phyloP scores from a whole-genome alignment of 2,797 vertebrate genomes.

The Protonibea diacanthus region DNA sequence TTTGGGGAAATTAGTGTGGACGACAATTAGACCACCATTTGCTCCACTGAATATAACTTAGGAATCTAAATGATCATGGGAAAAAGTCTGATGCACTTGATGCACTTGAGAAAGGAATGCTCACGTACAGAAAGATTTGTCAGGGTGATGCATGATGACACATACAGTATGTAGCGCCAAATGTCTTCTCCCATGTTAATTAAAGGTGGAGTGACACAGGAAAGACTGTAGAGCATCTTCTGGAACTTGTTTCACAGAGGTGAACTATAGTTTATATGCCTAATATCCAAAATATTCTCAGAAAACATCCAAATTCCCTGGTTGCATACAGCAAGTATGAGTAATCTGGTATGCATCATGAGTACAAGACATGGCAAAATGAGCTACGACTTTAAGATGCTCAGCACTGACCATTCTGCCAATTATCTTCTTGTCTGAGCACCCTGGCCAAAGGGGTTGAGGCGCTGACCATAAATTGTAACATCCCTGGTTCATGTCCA shows the following conservation, averaged over 20 bases:
- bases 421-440: background rate
- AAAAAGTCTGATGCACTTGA: background rate
- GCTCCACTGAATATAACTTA: background rate
- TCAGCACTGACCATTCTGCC: background rate
- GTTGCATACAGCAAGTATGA: background rate
- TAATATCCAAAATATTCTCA: too few species aligned
- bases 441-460: background rate
- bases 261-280: background rate
- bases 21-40: slow-evolving; percentile 4
- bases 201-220: background rate
- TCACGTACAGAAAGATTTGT: background rate
- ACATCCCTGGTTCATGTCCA: background rate
- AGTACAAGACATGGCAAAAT: background rate
- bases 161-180: background rate
- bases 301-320: background rate
- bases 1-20: slow-evolving; percentile 30
- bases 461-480: background rate
- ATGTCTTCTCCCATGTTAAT: background rate
- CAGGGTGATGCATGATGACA: background rate
- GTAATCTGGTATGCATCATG: background rate
- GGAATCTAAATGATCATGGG: background rate
- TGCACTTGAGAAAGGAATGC: background rate
- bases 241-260: background rate
- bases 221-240: background rate
- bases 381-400: background rate